Evolutionary conservation across 2,113 vertebrate genomes (phyloP), one percentile per base, ranked within the genome.

Genomic region (Catharus minimus): DNA sequence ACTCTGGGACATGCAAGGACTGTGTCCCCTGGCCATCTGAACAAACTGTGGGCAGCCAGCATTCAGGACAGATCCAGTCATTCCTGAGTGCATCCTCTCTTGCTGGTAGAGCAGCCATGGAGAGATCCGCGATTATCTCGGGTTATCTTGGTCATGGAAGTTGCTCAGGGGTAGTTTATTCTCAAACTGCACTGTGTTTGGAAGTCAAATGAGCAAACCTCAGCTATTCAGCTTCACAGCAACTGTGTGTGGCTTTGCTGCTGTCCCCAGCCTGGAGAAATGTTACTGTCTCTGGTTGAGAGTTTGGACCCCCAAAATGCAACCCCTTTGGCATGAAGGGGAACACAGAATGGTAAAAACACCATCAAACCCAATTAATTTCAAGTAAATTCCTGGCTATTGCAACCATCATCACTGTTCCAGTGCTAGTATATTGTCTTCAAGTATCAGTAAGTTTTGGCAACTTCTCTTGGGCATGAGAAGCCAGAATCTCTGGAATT

Each of bases 61-160:
- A 27, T 41, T 21, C 3, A 3, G 83, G 68, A 36, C 57, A 36
- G 49, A 28, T 55, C 39, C 52, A 1, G 1, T 16, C 0, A 0
- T 44, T 52, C 47, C 3, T 5, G 52, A 86, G 61, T 7, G 5
- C n/a, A 13, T 62, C 67, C 32, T 68, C 62, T 50, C 46, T 15
- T n/a, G 22, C 39, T 75, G 60, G 36, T 52, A 33, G 27, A 88
- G 68, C 53, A 39, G 43, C 67, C 0, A 0, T 44, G 17, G 10
- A 16, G 38, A 77, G 27, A 52, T 39, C 64, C 8, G 1, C 1
- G 9, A 6, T 71, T 60, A 32, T 32, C 32, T 77, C 0, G 0
- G 87, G 13, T 47, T 47, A 47, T 47, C 30, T 47, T 33, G 0
- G 7, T n/a, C 65, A 5, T 0, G 4, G 43, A 49, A 64, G 38